phyloP scores from a whole-genome alignment of 2,113 vertebrate genomes.

The Ursus arctos region DNA sequence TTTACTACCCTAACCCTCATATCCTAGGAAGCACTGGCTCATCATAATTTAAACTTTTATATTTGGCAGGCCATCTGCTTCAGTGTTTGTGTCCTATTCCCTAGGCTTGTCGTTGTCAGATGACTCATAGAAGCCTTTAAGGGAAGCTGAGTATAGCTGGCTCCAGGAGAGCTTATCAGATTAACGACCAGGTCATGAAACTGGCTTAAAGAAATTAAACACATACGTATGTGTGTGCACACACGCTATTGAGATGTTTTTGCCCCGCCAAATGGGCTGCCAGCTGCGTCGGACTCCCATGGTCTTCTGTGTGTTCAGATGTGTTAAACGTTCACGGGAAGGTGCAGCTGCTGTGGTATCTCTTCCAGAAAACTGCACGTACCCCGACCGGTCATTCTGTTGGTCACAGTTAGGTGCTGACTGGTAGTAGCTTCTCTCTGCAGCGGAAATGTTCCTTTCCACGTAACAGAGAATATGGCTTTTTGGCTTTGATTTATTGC shows the following conservation, averaged over 20 bases:
- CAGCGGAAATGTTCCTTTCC: not conserved
- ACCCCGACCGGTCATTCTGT: not conserved
- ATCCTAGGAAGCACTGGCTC: not conserved
- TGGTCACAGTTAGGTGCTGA: not conserved
- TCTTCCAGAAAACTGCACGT: not conserved
- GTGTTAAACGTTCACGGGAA: not conserved
- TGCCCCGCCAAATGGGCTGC: not conserved
- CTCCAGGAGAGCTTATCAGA: not conserved
- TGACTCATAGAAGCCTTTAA: not conserved
- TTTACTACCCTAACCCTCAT: not conserved
- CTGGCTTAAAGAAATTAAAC: not conserved
- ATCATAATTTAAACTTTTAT: not conserved
- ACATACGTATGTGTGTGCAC: fast-evolving
- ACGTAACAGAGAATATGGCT: not conserved
- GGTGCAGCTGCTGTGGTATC: not conserved
- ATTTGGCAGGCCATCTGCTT: not conserved
- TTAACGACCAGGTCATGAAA: not conserved
- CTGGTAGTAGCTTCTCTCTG: not conserved
- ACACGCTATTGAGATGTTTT: not conserved
- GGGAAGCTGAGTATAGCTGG: not conserved
- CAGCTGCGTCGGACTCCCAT: not conserved
- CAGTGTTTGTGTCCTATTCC: not conserved
- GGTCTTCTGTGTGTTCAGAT: not conserved
- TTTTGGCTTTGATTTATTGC: slow-evolving; percentile 54
- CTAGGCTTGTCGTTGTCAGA: not conserved